phyloP scores from a whole-genome alignment of 2,888 invertebrate genomes.

The Pemphredon lugubris region DNA sequence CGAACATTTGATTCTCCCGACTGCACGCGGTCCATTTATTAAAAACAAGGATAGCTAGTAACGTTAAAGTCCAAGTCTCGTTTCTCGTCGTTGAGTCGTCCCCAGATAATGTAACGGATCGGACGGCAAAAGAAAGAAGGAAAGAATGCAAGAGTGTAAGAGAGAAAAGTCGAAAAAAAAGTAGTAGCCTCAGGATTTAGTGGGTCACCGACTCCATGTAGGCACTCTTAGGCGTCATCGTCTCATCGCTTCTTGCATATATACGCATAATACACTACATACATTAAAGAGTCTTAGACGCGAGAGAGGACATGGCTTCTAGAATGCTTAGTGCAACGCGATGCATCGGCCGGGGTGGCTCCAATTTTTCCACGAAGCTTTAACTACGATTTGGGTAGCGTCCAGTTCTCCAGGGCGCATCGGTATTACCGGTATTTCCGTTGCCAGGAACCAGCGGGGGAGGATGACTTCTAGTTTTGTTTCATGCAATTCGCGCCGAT shows the following conservation, averaged over 20 bases:
- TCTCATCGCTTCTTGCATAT: slow-evolving; percentile 69
- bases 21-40: no score
- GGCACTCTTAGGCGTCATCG: slow-evolving; percentile 44
- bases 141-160: no score
- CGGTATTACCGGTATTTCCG: slow-evolving; percentile 29
- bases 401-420: slow-evolving; percentile 34
- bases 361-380: slow-evolving; percentile 17
- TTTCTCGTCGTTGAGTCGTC: slow-evolving; percentile 17
- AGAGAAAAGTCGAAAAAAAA: no score
- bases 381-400: slow-evolving; percentile 39
- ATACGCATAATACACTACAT: slow-evolving; percentile 36
- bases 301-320: slow-evolving; percentile 68
- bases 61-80: slow-evolving; percentile 1
- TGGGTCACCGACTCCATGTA: slow-evolving; percentile 58
- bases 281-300: slow-evolving; percentile 50
- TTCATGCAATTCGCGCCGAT: slow-evolving; percentile 16
- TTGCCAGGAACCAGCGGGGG: slow-evolving; percentile 50
- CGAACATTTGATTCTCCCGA: neutral
- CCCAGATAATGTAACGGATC: slow-evolving; percentile 1
- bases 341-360: slow-evolving; percentile 66
- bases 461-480: slow-evolving; percentile 17
- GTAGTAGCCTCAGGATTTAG: slow-evolving; percentile 52
- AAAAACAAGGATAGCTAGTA: no score
- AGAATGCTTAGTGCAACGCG: slow-evolving; percentile 65
- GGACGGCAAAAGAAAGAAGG: no score